Conservation (phyloP, 2,888 invertebrate genomes). For the Mythimna loreyi region DNA sequence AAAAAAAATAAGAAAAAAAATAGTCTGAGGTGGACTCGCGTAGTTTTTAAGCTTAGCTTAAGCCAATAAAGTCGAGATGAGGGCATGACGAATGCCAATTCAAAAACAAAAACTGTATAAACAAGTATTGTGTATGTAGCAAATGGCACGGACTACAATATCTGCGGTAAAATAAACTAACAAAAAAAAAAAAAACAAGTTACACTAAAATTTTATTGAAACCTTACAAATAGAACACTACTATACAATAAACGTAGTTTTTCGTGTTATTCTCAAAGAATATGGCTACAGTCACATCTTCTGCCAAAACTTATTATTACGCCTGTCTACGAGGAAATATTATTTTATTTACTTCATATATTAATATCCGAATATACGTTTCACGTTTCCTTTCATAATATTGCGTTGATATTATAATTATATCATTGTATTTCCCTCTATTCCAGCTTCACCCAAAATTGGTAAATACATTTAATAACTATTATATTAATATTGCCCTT, state of each 20-base stretch:
- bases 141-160: too few relatives aligned
- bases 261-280: slow-evolving; percentile 53
- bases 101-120: too few relatives aligned
- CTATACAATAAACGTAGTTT: slow-evolving; percentile 30
- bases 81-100: too few relatives aligned
- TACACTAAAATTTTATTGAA: slow-evolving; percentile 20
- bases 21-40: too few relatives aligned
- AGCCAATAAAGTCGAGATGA: too few relatives aligned
- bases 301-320: slow-evolving; percentile 74
- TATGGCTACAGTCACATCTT: slow-evolving; percentile 68
- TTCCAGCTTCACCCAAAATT: slow-evolving; percentile 51
- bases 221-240: slow-evolving; percentile 11
- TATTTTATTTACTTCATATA: slow-evolving; percentile 75
- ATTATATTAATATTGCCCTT: slow-evolving; percentile 47
- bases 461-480: slow-evolving; percentile 48
- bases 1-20: too few relatives aligned
- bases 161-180: too few relatives aligned
- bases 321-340: slow-evolving; percentile 69
- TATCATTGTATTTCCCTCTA: slow-evolving; percentile 46
- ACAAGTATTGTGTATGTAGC: too few relatives aligned
- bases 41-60: too few relatives aligned
- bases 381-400: slow-evolving; percentile 63
- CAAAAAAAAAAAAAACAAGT: too few relatives aligned
- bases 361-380: slow-evolving; percentile 70
- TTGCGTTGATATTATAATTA: slow-evolving; percentile 60